Evolutionary conservation across 1,140 invertebrate species (phyloP).

Genomic region (Zaprionus ornatus): DNA sequence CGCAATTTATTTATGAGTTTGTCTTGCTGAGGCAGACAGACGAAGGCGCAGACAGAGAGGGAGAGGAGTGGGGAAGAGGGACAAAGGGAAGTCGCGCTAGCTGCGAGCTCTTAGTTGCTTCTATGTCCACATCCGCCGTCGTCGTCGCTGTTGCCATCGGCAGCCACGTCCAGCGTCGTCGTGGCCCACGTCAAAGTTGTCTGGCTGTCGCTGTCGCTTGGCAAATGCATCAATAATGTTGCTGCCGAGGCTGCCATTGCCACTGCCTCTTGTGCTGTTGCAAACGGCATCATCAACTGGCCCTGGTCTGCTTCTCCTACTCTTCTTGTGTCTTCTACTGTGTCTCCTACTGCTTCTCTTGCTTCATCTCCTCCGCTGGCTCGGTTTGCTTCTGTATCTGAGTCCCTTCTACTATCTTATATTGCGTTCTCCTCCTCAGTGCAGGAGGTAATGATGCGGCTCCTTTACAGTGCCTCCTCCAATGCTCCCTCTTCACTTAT

Average conservation of each 20-base stretch:
- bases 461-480: too few species aligned
- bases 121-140: constrained; percentile 1
- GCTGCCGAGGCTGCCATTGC: constrained; percentile 15
- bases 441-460: too few species aligned
- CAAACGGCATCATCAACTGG: background rate
- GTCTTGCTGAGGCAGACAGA: constrained; percentile 41
- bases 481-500: too few species aligned
- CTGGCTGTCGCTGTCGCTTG: constrained; percentile 74
- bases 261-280: constrained; percentile 40
- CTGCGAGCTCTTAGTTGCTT: constrained; percentile 17
- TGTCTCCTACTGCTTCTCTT: background rate
- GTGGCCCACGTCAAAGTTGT: constrained; percentile 61
- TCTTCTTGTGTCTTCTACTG: background rate
- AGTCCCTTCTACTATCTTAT: too few species aligned
- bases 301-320: background rate
- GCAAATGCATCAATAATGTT: constrained; percentile 79
- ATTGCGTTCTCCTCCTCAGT: too few species aligned
- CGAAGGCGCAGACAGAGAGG: background rate
- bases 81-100: background rate
- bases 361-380: background rate
- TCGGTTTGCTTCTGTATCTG: too few species aligned
- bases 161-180: constrained; percentile 40
- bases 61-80: background rate
- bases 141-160: background rate
- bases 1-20: constrained; percentile 78